Evolutionary conservation across 1,140 invertebrate genomes (phyloP).

Genomic region (Anadara kagoshimensis): DNA sequence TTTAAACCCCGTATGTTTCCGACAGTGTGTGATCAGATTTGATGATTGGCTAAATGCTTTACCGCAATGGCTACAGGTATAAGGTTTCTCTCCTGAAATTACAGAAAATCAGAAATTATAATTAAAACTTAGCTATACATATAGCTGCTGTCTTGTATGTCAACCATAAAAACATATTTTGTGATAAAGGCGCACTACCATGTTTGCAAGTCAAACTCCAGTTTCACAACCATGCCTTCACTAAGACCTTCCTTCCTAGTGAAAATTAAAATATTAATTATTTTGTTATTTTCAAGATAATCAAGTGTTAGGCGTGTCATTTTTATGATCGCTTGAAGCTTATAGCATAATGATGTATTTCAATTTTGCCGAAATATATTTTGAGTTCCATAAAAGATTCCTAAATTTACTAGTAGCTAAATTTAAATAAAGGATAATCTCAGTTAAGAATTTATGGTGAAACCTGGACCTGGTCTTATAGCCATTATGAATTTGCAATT

Average conservation of each 20-base stretch:
- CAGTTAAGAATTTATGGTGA: background rate
- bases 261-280: background rate
- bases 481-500: background rate
- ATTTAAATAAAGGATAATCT: background rate
- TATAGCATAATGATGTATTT: background rate
- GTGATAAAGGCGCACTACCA: background rate
- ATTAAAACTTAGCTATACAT: background rate
- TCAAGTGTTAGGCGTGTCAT: background rate
- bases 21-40: slow-evolving; percentile 98
- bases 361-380: no score
- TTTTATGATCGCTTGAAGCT: background rate
- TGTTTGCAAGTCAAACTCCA: background rate
- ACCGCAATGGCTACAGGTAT: slow-evolving; percentile 97
- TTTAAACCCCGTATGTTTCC: slow-evolving; percentile 99
- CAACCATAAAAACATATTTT: background rate
- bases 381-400: no score
- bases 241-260: background rate
- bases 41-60: slow-evolving; percentile 99
- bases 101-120: background rate
- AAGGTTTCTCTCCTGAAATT: slow-evolving; percentile 96
- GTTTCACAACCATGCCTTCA: no score
- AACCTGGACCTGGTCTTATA: background rate
- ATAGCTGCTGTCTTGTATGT: background rate
- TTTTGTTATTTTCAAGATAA: background rate
- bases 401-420: background rate